Evolutionary conservation across 2,888 invertebrate species (phyloP).

Genomic region (Oxycera nigricornis): DNA sequence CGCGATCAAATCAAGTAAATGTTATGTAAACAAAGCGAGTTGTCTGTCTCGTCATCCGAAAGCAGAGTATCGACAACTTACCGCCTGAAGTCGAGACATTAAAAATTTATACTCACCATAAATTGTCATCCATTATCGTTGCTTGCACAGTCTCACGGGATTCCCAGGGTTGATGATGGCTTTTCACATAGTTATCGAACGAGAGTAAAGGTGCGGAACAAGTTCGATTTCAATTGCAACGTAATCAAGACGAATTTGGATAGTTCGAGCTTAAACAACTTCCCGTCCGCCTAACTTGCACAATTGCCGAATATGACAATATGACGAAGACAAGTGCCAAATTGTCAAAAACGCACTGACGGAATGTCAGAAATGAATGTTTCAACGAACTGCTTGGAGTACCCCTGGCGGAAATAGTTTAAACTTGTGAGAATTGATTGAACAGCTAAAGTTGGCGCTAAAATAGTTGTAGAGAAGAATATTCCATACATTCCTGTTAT

Average conservation of each 20-base stretch:
- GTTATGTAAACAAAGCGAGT: conserved; percentile 22
- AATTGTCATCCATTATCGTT: conserved; percentile 59
- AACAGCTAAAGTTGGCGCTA: too few species aligned
- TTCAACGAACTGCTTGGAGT: too few species aligned
- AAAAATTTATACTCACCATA: conserved; percentile 53
- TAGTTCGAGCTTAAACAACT: conserved; percentile 19
- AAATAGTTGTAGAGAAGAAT: too few species aligned
- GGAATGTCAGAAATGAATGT: background rate
- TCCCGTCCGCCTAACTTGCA: background rate
- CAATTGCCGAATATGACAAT: conserved; percentile 6
- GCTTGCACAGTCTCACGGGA: conserved; percentile 11
- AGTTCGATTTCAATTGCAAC: background rate
- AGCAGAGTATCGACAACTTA: too few species aligned
- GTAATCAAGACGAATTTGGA: background rate
- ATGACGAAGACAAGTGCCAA: conserved; percentile 18
- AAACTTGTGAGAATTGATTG: too few species aligned
- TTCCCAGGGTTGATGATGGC: conserved; percentile 1
- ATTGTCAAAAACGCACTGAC: conserved; percentile 23
- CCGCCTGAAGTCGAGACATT: background rate
- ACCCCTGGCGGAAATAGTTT: too few species aligned
- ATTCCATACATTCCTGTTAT: too few species aligned
- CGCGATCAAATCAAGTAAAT: background rate
- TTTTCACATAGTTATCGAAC: conserved; percentile 29
- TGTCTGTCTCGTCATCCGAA: background rate
- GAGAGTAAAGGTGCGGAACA: background rate